Base-by-base conservation (phyloP, 1,140 invertebrate species). In the Metopolophium dirhodum region DNA sequence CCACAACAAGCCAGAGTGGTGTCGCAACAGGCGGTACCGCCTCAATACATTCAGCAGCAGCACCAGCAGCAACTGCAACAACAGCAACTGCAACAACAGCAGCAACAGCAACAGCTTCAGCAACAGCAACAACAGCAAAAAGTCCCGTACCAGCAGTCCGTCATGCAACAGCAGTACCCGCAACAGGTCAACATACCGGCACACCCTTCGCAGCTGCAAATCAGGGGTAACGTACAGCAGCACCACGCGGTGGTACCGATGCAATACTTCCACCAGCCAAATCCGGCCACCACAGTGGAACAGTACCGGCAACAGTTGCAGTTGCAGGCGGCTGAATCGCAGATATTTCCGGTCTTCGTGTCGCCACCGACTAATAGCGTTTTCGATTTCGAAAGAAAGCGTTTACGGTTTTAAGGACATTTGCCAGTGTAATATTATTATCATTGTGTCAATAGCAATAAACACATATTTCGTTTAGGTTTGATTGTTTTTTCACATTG, bases 221-320 rank as follows among this genome's bases (percentile, higher is more conserved):
- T 85, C 49, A 82, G 26, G 41, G 91, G 91, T 2, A 90, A 30
- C 45, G 89, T 90, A 26, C 91, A 93, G 22, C 91, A 93, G 18
- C 82, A 82, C 8, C 89, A 61, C 6, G 37, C 89, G 9, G 37
- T 41, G 37, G 49, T 54, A 7, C 91, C 91, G 0, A 54, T 93
- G 82, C 91, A 93, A 30, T 93, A 57, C 26, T 93, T 93, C 9
- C 91, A 93, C 11, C 91, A 93, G 22, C 82, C 91, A 6, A 93
- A 93, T 86, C 91, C 91, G n/a, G 91, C 91, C 11, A 93, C 91
- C 18, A 93, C 91, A 1, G 4, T 57, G 47, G 91, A 93, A 86
- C 91, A 93, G 49, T 93, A 93, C 77, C 45, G 91, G 0, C 91
- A 93, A 26, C 91, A 93, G 49, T 86, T 93, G 49, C 91, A 93